Conservation (phyloP, 1,140 invertebrate genomes). For the Trichonephila clavipes region DNA sequence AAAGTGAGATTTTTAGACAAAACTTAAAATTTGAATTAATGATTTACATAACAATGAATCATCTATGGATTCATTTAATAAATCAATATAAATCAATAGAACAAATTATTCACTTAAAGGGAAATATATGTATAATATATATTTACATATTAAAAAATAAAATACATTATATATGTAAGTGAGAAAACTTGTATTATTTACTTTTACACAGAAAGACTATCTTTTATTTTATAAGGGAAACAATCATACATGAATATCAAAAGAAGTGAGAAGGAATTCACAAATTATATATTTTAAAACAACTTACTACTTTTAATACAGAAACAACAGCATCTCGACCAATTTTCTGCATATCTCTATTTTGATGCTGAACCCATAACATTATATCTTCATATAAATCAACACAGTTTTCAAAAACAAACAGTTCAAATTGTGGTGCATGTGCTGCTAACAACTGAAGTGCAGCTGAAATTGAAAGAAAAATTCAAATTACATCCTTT, state of each 20-base stretch:
- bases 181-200: too few relatives aligned
- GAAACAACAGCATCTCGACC: constrained; percentile 42
- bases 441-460: constrained; percentile 55
- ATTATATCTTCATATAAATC: constrained; percentile 56
- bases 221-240: not conserved
- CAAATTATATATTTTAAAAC: not conserved
- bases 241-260: not conserved
- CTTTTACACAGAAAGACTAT: too few relatives aligned
- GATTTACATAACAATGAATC: too few relatives aligned
- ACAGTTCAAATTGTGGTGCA: constrained; percentile 57
- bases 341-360: constrained; percentile 59
- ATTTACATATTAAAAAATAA: too few relatives aligned
- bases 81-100: too few relatives aligned
- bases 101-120: too few relatives aligned
- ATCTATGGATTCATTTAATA: too few relatives aligned
- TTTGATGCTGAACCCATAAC: constrained; percentile 18
- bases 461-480: constrained; percentile 53
- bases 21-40: too few relatives aligned
- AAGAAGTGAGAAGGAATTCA: not conserved
- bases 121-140: too few relatives aligned
- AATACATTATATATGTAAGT: too few relatives aligned
- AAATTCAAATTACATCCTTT: not conserved
- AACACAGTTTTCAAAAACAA: constrained; percentile 62
- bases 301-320: constrained; percentile 62
- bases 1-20: too few relatives aligned